A percentile compares a stretch with the other conserved stretches of the same genome.
phyloP scores from a whole-genome alignment of 92 coral and sea anemone genomes.

The Umimayanthus kanabou region DNA sequence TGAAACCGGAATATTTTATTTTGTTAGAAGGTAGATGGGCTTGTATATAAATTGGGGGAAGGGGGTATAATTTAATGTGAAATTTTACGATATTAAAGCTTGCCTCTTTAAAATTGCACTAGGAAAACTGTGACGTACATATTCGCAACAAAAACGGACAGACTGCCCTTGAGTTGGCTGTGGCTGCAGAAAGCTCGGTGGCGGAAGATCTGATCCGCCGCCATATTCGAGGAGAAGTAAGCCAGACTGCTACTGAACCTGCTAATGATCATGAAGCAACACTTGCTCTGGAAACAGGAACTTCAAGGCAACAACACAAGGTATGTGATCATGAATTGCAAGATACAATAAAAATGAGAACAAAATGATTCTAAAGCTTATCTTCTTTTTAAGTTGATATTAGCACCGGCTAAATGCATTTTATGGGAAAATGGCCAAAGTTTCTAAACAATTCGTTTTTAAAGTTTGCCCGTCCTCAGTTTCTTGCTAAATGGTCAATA shows the following conservation, averaged over 20 bases:
- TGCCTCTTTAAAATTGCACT: not conserved
- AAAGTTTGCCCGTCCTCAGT: no score
- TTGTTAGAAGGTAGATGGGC: no score
- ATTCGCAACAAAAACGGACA: slow-evolving; percentile 12
- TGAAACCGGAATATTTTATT: no score
- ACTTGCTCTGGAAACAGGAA: not conserved
- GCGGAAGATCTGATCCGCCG: not conserved
- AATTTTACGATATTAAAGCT: not conserved
- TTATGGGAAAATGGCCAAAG: no score
- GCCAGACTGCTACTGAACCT: not conserved
- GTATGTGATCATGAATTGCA: not conserved
- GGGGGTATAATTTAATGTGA: no score
- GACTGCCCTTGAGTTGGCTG: not conserved
- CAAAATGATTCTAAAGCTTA: no score
- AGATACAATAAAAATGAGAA: no score
- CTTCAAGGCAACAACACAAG: not conserved
- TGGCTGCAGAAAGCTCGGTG: not conserved
- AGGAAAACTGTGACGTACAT: not conserved
- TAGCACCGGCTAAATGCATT: no score
- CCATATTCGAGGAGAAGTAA: not conserved
- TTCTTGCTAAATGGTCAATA: no score
- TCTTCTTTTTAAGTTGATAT: no score
- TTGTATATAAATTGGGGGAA: no score
- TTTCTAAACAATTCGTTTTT: no score
- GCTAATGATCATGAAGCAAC: not conserved